These are phyloP conservation scores for Eilema griseolum DNA, from an alignment of 2,888 invertebrate genomes.

Conservation along the genomic window DNA sequence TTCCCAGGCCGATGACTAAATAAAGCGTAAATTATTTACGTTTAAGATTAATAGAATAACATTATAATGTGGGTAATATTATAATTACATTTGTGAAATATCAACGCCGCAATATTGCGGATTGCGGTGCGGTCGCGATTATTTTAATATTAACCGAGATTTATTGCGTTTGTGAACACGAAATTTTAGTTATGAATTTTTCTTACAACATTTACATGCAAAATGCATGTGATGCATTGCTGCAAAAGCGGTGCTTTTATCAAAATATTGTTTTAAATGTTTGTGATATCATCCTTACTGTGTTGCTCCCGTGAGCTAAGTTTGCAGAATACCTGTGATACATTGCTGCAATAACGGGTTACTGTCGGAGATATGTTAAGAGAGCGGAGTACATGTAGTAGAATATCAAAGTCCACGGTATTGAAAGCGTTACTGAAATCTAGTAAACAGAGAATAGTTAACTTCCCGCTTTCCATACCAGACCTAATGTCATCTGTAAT, in stretches of 20 bases:
- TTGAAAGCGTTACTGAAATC: too few relatives aligned
- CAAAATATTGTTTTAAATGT: neutral
- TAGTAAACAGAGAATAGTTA: too few relatives aligned
- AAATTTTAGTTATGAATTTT: constrained; percentile 2
- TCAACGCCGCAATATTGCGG: constrained; percentile 24
- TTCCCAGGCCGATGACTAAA: neutral
- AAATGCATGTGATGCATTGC: constrained; percentile 2
- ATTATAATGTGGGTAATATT: neutral
- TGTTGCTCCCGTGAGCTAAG: neutral
- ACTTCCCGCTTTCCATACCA: too few relatives aligned
- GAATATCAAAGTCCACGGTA: too few relatives aligned
- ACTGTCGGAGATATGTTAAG: too few relatives aligned
- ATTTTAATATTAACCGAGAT: constrained; percentile 44
- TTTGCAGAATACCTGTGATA: neutral
- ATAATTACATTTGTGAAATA: constrained; percentile 26
- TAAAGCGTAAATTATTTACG: neutral
- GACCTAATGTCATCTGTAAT: too few relatives aligned
- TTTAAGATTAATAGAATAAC: neutral
- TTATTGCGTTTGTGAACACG: constrained; percentile 27
- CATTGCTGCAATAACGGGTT: neutral
- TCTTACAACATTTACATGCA: neutral
- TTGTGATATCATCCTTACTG: neutral
- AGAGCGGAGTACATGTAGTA: too few relatives aligned
- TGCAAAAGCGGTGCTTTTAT: neutral
- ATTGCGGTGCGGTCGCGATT: constrained; percentile 32